A percentile compares a stretch with the other conserved stretches of the same genome.
phyloP scores from a whole-genome alignment of 1,140 invertebrate genomes.

The Drosophila simulans region DNA sequence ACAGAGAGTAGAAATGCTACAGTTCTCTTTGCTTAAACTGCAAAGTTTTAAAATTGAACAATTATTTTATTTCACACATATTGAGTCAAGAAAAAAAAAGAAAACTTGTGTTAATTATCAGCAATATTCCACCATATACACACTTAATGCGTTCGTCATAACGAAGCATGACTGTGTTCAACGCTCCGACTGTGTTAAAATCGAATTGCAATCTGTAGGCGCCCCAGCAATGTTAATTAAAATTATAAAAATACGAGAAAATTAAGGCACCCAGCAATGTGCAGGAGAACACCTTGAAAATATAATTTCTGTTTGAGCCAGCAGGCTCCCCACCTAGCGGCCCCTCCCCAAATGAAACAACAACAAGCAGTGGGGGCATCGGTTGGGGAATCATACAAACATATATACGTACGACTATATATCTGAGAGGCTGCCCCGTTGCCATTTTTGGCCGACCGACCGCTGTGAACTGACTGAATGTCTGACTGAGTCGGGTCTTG shows the following conservation, averaged over 20 bases:
- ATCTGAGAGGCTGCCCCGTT: constrained; percentile 45
- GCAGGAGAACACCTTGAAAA: constrained; percentile 80
- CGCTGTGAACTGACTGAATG: constrained; percentile 64
- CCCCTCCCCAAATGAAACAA: constrained; percentile 4
- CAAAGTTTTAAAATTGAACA: not conserved
- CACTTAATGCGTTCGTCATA: not conserved
- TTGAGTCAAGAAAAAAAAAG: too few relatives aligned
- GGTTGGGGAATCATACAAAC: constrained; percentile 33
- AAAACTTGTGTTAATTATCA: too few relatives aligned
- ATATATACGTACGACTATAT: constrained; percentile 26
- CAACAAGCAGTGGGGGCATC: not conserved
- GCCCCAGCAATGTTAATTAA: constrained; percentile 71
- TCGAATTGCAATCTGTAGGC: constrained; percentile 67
- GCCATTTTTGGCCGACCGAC: constrained; percentile 77
- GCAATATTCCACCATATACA: not conserved
- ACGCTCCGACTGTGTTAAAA: constrained; percentile 37
- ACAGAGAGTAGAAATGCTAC: constrained; percentile 35
- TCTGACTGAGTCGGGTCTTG: constrained; percentile 48
- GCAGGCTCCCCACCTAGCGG: constrained; percentile 24
- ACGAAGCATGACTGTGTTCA: constrained; percentile 3
- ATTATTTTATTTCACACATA: too few relatives aligned
- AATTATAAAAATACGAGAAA: constrained; percentile 60
- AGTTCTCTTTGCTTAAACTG: not conserved
- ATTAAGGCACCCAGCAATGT: constrained; percentile 56
- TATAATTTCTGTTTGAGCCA: constrained; percentile 76